phyloP scores from a whole-genome alignment of 1,140 invertebrate species.

The Uloborus diversus region DNA sequence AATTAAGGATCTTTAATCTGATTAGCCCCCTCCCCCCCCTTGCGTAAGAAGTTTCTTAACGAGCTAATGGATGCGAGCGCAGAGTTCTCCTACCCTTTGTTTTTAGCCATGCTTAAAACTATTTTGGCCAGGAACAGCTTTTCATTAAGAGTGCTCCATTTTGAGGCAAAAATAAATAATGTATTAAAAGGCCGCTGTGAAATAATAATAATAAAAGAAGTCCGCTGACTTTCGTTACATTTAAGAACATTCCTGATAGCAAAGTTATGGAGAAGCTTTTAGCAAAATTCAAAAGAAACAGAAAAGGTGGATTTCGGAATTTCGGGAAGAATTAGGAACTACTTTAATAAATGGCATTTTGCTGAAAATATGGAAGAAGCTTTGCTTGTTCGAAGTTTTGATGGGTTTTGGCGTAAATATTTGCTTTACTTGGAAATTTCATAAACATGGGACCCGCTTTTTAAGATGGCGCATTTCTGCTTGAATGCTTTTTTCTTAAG shows the following conservation, averaged over 20 bases:
- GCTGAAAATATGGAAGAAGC: not conserved
- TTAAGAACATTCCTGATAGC: constrained; percentile 28
- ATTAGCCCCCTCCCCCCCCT: constrained; percentile 17
- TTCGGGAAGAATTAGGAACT: constrained; percentile 40
- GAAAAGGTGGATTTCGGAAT: not conserved
- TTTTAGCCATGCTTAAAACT: constrained; percentile 24
- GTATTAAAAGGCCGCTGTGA: constrained; percentile 9
- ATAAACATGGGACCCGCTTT: too few relatives aligned
- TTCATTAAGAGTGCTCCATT: constrained; percentile 39
- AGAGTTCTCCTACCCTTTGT: constrained; percentile 46
- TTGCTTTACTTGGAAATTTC: too few relatives aligned
- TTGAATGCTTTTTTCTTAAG: too few relatives aligned
- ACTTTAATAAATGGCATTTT: constrained; percentile 27
- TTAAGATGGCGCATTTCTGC: too few relatives aligned
- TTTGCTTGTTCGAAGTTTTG: not conserved
- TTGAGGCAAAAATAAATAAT: constrained; percentile 40
- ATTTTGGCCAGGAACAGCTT: not conserved
- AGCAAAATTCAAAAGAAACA: not conserved
- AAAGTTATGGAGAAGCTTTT: constrained; percentile 45
- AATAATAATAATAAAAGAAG: constrained; percentile 6
- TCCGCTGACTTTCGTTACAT: constrained; percentile 40
- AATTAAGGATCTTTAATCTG: constrained; percentile 51
- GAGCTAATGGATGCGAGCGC: constrained; percentile 49
- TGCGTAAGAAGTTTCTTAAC: constrained; percentile 3
- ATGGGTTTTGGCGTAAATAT: not conserved